Evolutionary conservation across 2,113 vertebrate species (phyloP), one percentile per base, ranked within the genome.

Genomic region (Ailuropoda melanoleuca): DNA sequence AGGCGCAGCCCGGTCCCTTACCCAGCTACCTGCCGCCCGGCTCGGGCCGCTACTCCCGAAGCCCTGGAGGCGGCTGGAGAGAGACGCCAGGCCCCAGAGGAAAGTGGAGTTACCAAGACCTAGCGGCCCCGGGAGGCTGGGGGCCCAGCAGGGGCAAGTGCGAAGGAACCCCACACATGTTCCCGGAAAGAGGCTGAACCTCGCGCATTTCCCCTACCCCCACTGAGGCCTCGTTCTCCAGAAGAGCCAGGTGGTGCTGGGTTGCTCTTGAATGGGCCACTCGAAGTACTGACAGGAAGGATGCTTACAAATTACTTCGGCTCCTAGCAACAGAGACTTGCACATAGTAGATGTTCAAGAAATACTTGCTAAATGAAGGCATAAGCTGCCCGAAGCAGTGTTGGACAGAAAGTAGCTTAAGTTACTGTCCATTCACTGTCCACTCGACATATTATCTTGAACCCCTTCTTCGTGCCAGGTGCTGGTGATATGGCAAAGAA

Each of bases 11-110:
- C 2, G 39, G 80, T 93, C 85, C 66, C 92, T 93, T 96, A 94
- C 87, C 96, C 96, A 94, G 93, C 90, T 96, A 95, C 97, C 70
- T 62, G 96, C 92, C 46, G 53, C 58, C 72, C 10, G 29, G 48
- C 92, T 55, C 58, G 81, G 75, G 68, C 83, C 50, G 62, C 81
- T 7, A 82, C 87, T 75, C 26, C 26, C 1, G 56, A 64, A 96
- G 31, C 96, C 13, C 8, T 46, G 87, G 46, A 72, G 50, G 43
- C 2, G 53, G 58, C 26, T 39, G 50, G 72, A 62, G 81, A 77
- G 60, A 95, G 80, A 29, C 6, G n/a, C 60, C 3, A 78, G 4
- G 90, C 66, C 46, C 74, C 37, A 19, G 48, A 81, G 64, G 26
- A 68, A 21, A 31, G 19, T 43, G 29, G 83, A 85, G 64, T 84